A percentile compares a stretch with the other conserved stretches of the same genome.
phyloP scores from a whole-genome alignment of 2,797 vertebrate genomes.

The Cyprinella venusta region DNA sequence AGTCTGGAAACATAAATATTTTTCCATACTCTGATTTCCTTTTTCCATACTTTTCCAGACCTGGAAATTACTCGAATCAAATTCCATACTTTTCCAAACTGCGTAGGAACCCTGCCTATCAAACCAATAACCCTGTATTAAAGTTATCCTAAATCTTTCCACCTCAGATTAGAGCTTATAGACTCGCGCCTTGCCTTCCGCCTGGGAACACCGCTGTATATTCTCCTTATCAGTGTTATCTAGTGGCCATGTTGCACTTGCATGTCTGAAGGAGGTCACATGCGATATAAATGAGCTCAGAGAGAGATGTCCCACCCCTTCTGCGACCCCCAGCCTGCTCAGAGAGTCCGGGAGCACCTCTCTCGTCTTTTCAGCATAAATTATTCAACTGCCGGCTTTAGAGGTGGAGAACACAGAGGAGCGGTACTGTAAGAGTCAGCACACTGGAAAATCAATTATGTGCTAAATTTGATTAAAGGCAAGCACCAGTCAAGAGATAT shows the following conservation, averaged over 20 bases:
- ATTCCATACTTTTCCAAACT: no score
- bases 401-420: constrained; percentile 46
- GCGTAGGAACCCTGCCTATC: no score
- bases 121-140: constrained; percentile 13
- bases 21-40: no score
- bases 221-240: constrained; percentile 30
- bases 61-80: no score
- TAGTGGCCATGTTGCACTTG: constrained; percentile 31
- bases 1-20: no score
- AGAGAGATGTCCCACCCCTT: constrained; percentile 12
- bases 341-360: constrained; percentile 29
- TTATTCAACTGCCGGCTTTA: constrained; percentile 55
- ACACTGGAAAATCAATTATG: constrained; percentile 60
- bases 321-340: constrained; percentile 11
- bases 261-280: constrained; percentile 31
- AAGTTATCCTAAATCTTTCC: constrained; percentile 17
- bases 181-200: neutral
- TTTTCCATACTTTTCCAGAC: no score
- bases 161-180: neutral
- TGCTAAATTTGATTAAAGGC: constrained; percentile 62
- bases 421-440: constrained; percentile 37
- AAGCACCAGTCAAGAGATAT: constrained; percentile 42
- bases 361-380: constrained; percentile 59
- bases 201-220: neutral
- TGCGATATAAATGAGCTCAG: constrained; percentile 32